Evolutionary conservation across 2,888 invertebrate genomes (phyloP).

Genomic region (Dioctria linearis): DNA sequence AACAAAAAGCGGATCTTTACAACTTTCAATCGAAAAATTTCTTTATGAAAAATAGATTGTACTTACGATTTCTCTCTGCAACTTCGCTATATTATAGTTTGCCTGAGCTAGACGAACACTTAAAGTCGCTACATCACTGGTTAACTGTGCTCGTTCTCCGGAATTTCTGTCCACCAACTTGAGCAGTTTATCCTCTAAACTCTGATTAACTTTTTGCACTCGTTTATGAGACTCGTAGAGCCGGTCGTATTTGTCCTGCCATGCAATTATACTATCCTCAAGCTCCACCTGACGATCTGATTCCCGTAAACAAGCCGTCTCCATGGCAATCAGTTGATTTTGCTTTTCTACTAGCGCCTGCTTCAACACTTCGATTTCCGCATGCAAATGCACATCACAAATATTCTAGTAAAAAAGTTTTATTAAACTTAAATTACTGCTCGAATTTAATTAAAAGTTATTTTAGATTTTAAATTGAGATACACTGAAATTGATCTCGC

Average conservation of each 20-base stretch:
- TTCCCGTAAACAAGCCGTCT: constrained; percentile 87
- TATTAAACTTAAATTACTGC: not conserved
- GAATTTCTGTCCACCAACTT: constrained; percentile 94
- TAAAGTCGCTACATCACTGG: constrained; percentile 88
- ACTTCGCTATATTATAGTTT: constrained; percentile 85
- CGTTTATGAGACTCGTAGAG: constrained; percentile 94
- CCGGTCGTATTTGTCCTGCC: constrained; percentile 95
- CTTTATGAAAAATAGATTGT: constrained; percentile 38
- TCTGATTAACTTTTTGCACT: constrained; percentile 95
- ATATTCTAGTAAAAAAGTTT: constrained; percentile 60
- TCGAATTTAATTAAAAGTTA: not conserved
- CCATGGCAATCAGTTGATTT: constrained; percentile 87
- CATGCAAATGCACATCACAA: constrained; percentile 81
- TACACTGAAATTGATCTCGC: no score
- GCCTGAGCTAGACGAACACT: constrained; percentile 89
- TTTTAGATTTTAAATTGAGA: no score
- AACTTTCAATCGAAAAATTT: no score
- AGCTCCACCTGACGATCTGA: constrained; percentile 84
- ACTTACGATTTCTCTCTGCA: constrained; percentile 89
- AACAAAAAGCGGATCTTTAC: no score
- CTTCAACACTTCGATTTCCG: constrained; percentile 89
- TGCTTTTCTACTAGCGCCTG: constrained; percentile 87
- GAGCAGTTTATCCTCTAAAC: constrained; percentile 92
- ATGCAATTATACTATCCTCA: constrained; percentile 86
- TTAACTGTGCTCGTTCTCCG: constrained; percentile 88